Conservation (phyloP, 2,113 vertebrate genomes). For the Paramormyrops kingsleyae region DNA sequence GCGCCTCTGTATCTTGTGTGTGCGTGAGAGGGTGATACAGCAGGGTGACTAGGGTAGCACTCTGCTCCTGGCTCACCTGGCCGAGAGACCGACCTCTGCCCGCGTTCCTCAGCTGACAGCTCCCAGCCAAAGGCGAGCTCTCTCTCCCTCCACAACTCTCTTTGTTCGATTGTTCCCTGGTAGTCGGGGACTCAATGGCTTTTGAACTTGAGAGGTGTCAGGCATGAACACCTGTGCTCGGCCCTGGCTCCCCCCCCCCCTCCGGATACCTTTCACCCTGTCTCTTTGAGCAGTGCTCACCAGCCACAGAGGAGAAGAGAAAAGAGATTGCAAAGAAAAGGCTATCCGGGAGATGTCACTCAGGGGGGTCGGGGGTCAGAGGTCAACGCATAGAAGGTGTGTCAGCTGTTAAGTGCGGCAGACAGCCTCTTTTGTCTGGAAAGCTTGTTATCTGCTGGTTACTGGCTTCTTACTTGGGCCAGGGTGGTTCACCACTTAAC, state of each 20-base stretch:
- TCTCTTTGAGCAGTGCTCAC: conserved; percentile 53
- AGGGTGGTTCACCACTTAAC: conserved; percentile 55
- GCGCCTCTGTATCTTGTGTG: not conserved
- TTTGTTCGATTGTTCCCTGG: conserved; percentile 53
- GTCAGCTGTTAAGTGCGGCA: conserved; percentile 73
- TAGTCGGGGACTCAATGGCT: conserved; percentile 55
- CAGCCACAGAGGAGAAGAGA: conserved; percentile 50
- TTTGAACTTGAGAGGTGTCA: conserved; percentile 68
- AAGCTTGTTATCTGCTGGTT: conserved; percentile 52
- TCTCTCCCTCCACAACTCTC: not conserved
- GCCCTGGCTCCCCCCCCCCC: conserved; percentile 18
- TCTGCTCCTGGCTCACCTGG: not conserved
- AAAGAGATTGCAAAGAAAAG: conserved; percentile 40
- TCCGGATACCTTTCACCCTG: conserved; percentile 57
- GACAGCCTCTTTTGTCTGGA: conserved; percentile 43
- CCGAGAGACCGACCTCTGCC: not conserved
- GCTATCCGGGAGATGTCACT: conserved; percentile 57
- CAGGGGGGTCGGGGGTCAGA: conserved; percentile 51
- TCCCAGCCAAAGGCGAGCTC: not conserved
- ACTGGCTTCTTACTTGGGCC: conserved; percentile 51
- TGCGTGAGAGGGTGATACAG: not conserved
- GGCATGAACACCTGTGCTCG: conserved; percentile 64
- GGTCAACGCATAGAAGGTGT: conserved; percentile 55
- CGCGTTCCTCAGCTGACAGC: not conserved
- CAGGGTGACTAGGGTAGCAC: not conserved